These are phyloP conservation scores for Coenonympha arcania DNA, from an alignment of 2,888 invertebrate species.

Conservation along the genomic window DNA sequence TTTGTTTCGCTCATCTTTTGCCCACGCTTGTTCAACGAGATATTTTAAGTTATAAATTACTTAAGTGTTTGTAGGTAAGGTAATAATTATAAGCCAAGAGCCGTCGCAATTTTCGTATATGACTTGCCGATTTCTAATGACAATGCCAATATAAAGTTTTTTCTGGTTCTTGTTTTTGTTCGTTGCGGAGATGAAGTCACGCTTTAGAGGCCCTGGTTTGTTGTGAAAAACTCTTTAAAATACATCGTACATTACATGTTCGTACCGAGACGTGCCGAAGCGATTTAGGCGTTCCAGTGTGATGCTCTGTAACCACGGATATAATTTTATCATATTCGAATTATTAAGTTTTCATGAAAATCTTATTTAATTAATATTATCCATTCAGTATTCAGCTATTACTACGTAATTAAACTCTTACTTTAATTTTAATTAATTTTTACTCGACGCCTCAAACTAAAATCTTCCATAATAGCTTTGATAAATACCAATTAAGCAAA, in stretches of 20 bases:
- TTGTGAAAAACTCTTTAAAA: no score
- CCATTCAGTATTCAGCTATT: no score
- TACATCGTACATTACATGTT: no score
- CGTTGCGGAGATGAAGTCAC: conserved; percentile 63
- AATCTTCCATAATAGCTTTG: neutral
- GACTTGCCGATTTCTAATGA: conserved; percentile 7
- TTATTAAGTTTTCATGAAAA: no score
- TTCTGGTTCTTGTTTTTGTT: conserved; percentile 51
- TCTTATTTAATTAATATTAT: neutral
- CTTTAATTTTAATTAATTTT: neutral
- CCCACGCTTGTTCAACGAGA: neutral
- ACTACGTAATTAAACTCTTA: no score
- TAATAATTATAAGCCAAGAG: neutral
- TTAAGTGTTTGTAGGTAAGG: neutral
- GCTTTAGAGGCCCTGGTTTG: conserved; percentile 33
- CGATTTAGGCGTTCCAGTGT: no score
- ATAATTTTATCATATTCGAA: no score
- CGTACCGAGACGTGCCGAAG: no score
- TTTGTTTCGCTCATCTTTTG: neutral
- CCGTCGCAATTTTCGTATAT: neutral
- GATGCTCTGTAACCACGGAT: no score
- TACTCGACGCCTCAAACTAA: neutral
- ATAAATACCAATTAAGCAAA: neutral
- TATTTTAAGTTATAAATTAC: neutral
- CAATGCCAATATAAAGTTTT: neutral